A percentile compares a stretch with the other conserved stretches of the same genome.
phyloP scores from a whole-genome alignment of 2,113 vertebrate species.

The Gasterosteus aculeatus region DNA sequence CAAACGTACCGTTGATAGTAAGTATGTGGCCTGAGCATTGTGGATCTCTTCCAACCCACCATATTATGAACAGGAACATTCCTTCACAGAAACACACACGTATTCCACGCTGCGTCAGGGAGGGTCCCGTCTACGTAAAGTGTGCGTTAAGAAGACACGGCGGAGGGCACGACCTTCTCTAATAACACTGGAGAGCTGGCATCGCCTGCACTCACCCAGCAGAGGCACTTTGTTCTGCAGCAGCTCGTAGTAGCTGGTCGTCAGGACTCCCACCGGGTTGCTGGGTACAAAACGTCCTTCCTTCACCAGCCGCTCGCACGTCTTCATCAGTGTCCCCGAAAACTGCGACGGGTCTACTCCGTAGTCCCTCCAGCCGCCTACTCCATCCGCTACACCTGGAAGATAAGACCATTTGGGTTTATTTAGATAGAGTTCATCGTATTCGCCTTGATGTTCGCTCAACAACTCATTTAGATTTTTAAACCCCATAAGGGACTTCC shows the following conservation, averaged over 20 bases:
- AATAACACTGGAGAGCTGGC: background rate
- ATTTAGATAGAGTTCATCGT: background rate
- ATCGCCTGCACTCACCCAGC: constrained; percentile 84
- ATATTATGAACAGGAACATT: background rate
- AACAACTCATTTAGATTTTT: background rate
- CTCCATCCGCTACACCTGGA: constrained; percentile 95
- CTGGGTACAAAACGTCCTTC: constrained; percentile 95
- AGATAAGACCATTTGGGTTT: background rate
- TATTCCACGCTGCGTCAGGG: background rate
- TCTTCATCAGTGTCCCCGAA: constrained; percentile 96
- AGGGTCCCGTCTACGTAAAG: background rate
- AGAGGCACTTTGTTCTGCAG: constrained; percentile 99
- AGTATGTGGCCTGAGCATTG: background rate
- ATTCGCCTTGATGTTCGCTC: background rate
- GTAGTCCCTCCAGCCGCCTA: constrained; percentile 98
- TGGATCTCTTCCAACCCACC: no score
- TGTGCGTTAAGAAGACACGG: background rate
- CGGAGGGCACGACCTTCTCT: background rate
- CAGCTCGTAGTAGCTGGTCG: constrained; percentile 93
- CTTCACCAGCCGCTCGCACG: constrained; percentile 95
- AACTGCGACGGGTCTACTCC: constrained; percentile 98
- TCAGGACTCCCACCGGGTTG: constrained; percentile 95
- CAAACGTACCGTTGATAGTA: background rate
- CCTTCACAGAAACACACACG: background rate
- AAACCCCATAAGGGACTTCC: background rate